Conservation (phyloP, 2,888 invertebrate genomes). For the Rosalia funebris region DNA sequence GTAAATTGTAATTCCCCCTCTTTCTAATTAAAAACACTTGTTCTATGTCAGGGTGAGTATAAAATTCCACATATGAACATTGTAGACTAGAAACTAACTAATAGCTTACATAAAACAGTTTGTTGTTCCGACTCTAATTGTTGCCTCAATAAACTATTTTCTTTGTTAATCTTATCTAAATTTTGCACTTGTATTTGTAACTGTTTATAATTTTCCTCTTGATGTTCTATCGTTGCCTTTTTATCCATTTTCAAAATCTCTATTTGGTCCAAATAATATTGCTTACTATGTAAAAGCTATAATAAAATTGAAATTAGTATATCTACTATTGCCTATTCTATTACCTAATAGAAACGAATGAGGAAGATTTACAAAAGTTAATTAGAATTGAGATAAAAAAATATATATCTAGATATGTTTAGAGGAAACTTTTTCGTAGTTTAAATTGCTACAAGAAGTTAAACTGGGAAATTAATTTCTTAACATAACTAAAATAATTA, state of each 20-base stretch:
- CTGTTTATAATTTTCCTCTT: slow-evolving; percentile 48
- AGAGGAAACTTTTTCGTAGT: background rate
- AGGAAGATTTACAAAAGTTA: background rate
- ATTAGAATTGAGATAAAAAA: background rate
- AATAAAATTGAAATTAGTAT: slow-evolving; percentile 10
- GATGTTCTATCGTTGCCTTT: slow-evolving; percentile 30
- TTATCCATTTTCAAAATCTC: slow-evolving; percentile 39
- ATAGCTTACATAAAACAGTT: slow-evolving; percentile 49
- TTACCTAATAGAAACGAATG: too few species aligned
- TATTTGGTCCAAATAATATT: slow-evolving; percentile 32
- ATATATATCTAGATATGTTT: background rate
- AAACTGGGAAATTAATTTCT: too few species aligned
- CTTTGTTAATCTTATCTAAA: slow-evolving; percentile 46
- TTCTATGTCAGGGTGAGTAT: too few species aligned
- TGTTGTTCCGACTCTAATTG: slow-evolving; percentile 53
- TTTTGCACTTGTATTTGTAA: slow-evolving; percentile 50
- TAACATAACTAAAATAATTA: too few species aligned
- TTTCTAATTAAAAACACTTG: too few species aligned
- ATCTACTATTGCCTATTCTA: too few species aligned
- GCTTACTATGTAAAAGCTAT: slow-evolving; percentile 44
- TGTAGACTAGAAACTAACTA: too few species aligned
- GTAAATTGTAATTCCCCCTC: too few species aligned
- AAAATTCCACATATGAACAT: too few species aligned
- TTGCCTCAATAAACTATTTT: slow-evolving; percentile 48
- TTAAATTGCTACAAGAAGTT: too few species aligned